Percentiles rank a stretch among this genome's conserved stretches.
phyloP scores from a whole-genome alignment of 30 jellyfish, hydroid and myxozoan species.

The Phacellophora camtschatica region DNA sequence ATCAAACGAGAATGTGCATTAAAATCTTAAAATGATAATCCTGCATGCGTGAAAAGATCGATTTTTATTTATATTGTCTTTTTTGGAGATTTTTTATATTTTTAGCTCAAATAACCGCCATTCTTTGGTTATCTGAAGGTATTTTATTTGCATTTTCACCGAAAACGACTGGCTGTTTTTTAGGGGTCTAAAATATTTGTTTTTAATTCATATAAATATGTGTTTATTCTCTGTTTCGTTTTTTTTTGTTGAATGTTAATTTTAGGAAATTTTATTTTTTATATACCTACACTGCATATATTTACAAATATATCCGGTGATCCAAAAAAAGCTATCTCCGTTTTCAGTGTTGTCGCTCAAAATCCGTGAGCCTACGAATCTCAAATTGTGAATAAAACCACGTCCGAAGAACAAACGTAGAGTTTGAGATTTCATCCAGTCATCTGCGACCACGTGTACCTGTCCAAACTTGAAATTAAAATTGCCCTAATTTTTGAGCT shows the following conservation, averaged over 20 bases:
- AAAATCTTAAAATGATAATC: conserved; percentile 46
- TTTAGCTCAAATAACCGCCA: conserved; percentile 20
- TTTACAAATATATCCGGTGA: too few relatives aligned
- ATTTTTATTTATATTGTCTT: conserved; percentile 44
- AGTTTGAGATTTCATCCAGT: too few relatives aligned
- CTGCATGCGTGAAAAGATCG: conserved; percentile 62
- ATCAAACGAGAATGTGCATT: conserved; percentile 69
- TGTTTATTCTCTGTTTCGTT: neutral
- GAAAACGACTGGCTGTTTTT: conserved; percentile 13
- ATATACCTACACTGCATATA: neutral
- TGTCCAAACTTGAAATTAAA: too few relatives aligned
- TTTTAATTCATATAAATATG: neutral
- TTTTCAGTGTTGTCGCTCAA: too few relatives aligned
- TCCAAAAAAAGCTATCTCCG: too few relatives aligned
- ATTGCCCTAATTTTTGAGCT: too few relatives aligned
- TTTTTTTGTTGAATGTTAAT: neutral
- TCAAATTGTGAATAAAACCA: too few relatives aligned
- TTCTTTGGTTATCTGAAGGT: conserved; percentile 42
- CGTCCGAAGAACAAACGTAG: too few relatives aligned
- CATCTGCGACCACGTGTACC: too few relatives aligned
- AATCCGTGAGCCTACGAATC: too few relatives aligned
- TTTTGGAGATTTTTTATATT: conserved; percentile 43
- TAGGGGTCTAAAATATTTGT: conserved; percentile 28
- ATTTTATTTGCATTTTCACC: conserved; percentile 8
- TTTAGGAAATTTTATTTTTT: neutral